phyloP scores from a whole-genome alignment of 2,797 vertebrate genomes.

The Cryptoblepharus egeriae region DNA sequence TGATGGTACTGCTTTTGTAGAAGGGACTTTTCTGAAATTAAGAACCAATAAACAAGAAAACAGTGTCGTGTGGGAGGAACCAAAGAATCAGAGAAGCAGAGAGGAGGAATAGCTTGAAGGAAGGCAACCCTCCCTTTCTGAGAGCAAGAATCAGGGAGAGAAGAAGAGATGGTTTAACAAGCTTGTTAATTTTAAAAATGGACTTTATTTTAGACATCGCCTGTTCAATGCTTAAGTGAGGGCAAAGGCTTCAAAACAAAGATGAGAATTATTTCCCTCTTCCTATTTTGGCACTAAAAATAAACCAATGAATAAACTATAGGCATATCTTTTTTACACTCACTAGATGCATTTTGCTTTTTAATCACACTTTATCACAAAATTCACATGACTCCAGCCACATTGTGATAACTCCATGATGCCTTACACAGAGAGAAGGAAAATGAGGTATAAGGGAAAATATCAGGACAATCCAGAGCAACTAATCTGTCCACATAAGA shows the following conservation, averaged over 20 bases:
- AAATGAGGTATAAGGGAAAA: neutral
- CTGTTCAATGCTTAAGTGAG: neutral
- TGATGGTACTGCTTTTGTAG: neutral
- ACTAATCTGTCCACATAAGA: too few species aligned
- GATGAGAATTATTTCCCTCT: too few species aligned
- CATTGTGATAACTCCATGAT: neutral
- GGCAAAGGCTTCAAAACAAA: neutral
- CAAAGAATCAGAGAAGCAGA: neutral
- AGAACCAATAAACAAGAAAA: neutral
- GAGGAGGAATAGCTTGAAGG: neutral
- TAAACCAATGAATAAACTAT: neutral
- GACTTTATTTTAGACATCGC: neutral
- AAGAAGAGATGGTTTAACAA: neutral
- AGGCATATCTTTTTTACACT: neutral
- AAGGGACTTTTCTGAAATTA: neutral
- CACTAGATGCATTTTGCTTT: neutral
- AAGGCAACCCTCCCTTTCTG: too few species aligned
- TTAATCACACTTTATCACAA: neutral
- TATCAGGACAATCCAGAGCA: too few species aligned
- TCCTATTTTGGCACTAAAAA: neutral
- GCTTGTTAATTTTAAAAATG: neutral
- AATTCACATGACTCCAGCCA: neutral
- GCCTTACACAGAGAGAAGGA: slow-evolving; percentile 32
- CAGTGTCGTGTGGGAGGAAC: neutral
- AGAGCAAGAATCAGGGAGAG: neutral